Percentiles rank a stretch among this genome's conserved stretches.
These are phyloP conservation scores for Mongoloraphidia duomilia DNA, from an alignment of 2,888 invertebrate genomes.

Conservation along the genomic window DNA sequence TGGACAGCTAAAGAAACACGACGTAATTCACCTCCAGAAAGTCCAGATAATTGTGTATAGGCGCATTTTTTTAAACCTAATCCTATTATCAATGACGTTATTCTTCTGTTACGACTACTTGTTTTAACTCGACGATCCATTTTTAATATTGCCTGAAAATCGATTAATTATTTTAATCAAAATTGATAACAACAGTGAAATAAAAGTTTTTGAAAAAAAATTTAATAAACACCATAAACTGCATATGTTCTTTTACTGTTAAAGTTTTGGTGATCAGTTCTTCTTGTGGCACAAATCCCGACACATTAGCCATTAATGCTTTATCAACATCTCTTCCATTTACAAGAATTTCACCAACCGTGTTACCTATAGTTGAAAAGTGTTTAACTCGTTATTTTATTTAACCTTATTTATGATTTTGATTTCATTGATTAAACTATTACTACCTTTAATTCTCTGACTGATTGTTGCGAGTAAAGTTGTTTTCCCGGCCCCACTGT, in stretches of 20 bases:
- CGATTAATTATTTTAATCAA: slow-evolving; percentile 4
- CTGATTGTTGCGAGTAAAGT: slow-evolving; percentile 60
- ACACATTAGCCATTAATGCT: slow-evolving; percentile 54
- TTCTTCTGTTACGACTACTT: slow-evolving; percentile 20
- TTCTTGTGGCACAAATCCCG: slow-evolving; percentile 76
- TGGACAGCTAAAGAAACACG: slow-evolving; percentile 72
- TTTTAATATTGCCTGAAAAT: slow-evolving; percentile 54
- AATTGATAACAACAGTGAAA: background rate
- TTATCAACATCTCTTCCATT: slow-evolving; percentile 50
- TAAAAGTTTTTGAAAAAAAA: background rate
- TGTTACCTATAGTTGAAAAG: slow-evolving; percentile 28
- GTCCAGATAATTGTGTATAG: slow-evolving; percentile 53
- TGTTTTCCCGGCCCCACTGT: slow-evolving; percentile 65
- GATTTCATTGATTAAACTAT: background rate
- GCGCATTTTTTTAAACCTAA: slow-evolving; percentile 60
- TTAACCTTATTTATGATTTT: background rate
- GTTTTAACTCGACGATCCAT: slow-evolving; percentile 45
- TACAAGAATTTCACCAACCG: slow-evolving; percentile 53
- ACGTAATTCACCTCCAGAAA: slow-evolving; percentile 85
- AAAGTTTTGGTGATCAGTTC: slow-evolving; percentile 67
- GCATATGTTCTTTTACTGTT: slow-evolving; percentile 68
- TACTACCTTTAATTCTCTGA: slow-evolving; percentile 45
- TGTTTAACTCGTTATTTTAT: background rate
- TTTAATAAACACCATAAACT: slow-evolving; percentile 57
- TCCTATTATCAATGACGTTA: slow-evolving; percentile 40